Evolutionary conservation across 2,888 invertebrate species (phyloP).

Genomic region (Sycophila texana): DNA sequence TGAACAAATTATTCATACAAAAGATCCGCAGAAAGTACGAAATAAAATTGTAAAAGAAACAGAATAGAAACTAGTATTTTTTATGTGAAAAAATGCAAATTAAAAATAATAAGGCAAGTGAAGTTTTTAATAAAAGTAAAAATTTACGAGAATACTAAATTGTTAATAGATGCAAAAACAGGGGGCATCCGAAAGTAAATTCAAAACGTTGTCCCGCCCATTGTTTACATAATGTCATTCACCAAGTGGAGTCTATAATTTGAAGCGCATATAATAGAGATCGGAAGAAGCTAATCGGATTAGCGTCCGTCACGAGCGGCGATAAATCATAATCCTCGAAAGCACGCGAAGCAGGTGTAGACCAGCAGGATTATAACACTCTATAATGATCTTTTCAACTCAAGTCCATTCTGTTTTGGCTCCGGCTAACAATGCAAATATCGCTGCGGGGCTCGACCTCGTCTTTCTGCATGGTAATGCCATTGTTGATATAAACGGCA

Average conservation of each 20-base stretch:
- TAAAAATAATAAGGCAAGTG: too few relatives aligned
- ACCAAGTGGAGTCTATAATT: constrained; percentile 42
- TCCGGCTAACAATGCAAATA: constrained; percentile 47
- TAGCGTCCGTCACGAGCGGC: constrained; percentile 55
- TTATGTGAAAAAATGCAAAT: neutral
- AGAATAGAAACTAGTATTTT: neutral
- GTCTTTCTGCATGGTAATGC: constrained; percentile 21
- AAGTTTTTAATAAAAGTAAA: too few relatives aligned
- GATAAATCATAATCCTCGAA: constrained; percentile 58
- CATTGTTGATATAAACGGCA: constrained; percentile 28
- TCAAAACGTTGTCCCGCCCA: neutral
- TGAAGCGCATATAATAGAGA: constrained; percentile 42
- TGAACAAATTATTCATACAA: too few relatives aligned
- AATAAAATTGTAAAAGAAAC: too few relatives aligned
- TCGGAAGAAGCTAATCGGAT: constrained; percentile 59
- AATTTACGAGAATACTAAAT: too few relatives aligned
- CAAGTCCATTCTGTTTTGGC: constrained; percentile 46
- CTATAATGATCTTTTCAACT: constrained; percentile 52
- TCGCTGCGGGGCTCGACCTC: constrained; percentile 6
- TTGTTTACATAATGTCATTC: constrained; percentile 23
- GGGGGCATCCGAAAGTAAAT: neutral
- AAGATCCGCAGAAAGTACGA: too few relatives aligned
- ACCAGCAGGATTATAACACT: constrained; percentile 61
- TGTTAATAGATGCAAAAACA: neutral
- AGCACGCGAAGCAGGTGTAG: constrained; percentile 56